Base-by-base conservation (phyloP, 2,888 invertebrate species). In the Miltochrista miniata region DNA sequence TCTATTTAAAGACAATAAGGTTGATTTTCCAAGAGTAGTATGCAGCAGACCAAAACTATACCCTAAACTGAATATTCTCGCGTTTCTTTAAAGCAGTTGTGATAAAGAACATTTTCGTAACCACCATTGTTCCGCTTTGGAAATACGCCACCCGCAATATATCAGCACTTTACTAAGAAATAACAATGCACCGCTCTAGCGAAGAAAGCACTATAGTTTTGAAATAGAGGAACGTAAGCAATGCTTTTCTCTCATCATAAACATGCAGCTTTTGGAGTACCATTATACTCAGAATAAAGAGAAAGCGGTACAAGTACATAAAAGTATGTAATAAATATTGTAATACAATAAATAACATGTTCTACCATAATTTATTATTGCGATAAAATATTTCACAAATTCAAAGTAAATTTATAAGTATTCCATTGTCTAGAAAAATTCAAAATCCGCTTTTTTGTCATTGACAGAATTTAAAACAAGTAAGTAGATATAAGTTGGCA, bases 141-240 rank as follows among this genome's bases (percentile, higher is more conserved):
- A 76, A 77, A 74, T 73, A 72, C 75, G 71, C 73, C 75, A 73
- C 76, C 76, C 68, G 78, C 82, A 83, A 88, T 90, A 88, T 89
- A 86, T 89, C 84, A 89, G 78, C 83, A 79, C 85, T 85, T 75
- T 70, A 68, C 76, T 79, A 75, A 85, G 87, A 88, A 89, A 89
- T 87, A 89, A 90, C 89, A 88, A 87, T 87, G 83, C 82, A 72
- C 64, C 71, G 74, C 75, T 76, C 73, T 74, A 74, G 74, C 70
- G 74, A 68, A 75, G 79, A 84, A 78, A 82, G 84, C 81, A 81
- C 82, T 85, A 78, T 76, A 73, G 75, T 73, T 68, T 72, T 76
- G 79, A 83, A 85, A 80, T 81, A 78, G 76, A 77, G 74, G 74
- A 74, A 68, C 75, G 72, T 67, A 72, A 76, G 83, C 78, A 74